Percentiles rank a stretch among this genome's conserved stretches.
Conservation (phyloP, 2,113 vertebrate species). For the Heterocephalus glaber region DNA sequence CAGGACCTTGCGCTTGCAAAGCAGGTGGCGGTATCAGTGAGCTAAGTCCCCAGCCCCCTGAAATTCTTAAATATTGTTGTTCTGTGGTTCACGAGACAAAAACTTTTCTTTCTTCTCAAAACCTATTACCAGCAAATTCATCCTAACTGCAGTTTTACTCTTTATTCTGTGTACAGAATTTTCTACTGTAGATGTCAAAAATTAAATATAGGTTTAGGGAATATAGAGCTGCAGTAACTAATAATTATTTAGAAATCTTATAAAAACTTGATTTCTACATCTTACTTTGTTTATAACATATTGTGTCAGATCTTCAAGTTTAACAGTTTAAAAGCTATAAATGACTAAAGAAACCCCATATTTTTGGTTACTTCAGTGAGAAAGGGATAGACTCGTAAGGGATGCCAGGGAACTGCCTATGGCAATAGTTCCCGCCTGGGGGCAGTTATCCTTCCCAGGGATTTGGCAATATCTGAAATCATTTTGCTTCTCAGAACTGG, state of each 20-base stretch:
- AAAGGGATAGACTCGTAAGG: not conserved
- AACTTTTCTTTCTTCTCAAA: constrained; percentile 7
- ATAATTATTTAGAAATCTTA: constrained; percentile 36
- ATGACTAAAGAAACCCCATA: not conserved
- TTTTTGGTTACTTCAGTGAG: not conserved
- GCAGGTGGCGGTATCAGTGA: too few relatives aligned
- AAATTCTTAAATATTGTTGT: constrained; percentile 29
- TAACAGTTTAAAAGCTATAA: constrained; percentile 33
- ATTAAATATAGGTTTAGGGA: constrained; percentile 31
- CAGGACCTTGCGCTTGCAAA: too few relatives aligned
- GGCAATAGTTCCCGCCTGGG: not conserved
- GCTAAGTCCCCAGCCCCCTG: not conserved
- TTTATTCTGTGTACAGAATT: not conserved
- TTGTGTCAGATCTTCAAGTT: constrained; percentile 14
- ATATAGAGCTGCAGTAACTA: not conserved
- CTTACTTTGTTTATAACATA: not conserved
- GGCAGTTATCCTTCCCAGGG: not conserved
- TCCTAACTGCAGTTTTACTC: constrained; percentile 24
- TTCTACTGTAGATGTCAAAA: not conserved
- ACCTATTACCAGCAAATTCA: not conserved
- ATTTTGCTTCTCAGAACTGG: not conserved
- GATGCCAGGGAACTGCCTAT: not conserved
- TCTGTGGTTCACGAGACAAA: not conserved
- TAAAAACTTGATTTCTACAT: not conserved
- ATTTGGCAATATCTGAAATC: not conserved